These are phyloP conservation scores for Agrilus cyanescens DNA, from an alignment of 2,888 invertebrate genomes.

Conservation along the genomic window DNA sequence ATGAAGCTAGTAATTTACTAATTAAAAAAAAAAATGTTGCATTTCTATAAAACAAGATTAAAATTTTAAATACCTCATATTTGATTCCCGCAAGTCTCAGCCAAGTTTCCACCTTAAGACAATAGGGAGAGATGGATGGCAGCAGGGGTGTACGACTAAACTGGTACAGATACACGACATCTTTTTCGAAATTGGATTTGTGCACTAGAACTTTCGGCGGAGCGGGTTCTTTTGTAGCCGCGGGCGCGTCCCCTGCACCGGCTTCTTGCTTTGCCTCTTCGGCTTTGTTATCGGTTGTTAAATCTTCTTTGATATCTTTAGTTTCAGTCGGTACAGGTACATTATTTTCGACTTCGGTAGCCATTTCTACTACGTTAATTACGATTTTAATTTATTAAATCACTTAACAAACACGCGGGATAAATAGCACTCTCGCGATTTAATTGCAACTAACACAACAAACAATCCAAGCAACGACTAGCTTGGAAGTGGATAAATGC, in stretches of 20 bases:
- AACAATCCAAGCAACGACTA: slow-evolving; percentile 13
- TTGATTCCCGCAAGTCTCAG: slow-evolving; percentile 80
- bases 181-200: slow-evolving; percentile 81
- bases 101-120: slow-evolving; percentile 94
- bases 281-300: slow-evolving; percentile 39
- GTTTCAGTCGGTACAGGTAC: slow-evolving; percentile 48
- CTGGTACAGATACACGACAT: slow-evolving; percentile 88
- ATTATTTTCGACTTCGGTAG: slow-evolving; percentile 65
- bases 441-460: slow-evolving; percentile 10
- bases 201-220: slow-evolving; percentile 71
- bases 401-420: slow-evolving; percentile 16
- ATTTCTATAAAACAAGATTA: background rate
- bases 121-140: slow-evolving; percentile 85
- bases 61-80: slow-evolving; percentile 76
- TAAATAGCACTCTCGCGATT: slow-evolving; percentile 12
- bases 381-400: slow-evolving; percentile 10
- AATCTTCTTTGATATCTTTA: slow-evolving; percentile 38
- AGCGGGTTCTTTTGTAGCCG: slow-evolving; percentile 49
- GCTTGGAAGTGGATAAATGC: slow-evolving; percentile 15
- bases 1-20: background rate
- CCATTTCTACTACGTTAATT: slow-evolving; percentile 43
- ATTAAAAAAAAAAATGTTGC: background rate
- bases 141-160: slow-evolving; percentile 82
- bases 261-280: slow-evolving; percentile 38
- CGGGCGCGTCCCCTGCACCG: slow-evolving; percentile 37